These are phyloP conservation scores for Ochropacha duplaris DNA, from an alignment of 2,888 invertebrate species.

Conservation along the genomic window DNA sequence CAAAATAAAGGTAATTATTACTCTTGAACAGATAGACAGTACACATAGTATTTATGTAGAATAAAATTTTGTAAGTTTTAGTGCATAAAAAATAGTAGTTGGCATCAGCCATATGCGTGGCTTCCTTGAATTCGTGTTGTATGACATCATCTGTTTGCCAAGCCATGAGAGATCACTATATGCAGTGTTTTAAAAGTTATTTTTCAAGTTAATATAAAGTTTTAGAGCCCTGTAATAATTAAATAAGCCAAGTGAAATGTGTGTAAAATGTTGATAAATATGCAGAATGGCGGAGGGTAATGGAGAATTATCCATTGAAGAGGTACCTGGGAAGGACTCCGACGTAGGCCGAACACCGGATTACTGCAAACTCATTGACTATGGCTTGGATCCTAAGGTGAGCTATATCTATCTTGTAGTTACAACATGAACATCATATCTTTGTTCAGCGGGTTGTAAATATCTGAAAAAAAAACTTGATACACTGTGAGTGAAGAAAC, in stretches of 20 bases:
- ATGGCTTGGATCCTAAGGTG: conserved; percentile 97
- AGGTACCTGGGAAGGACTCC: conserved; percentile 86
- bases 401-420: conserved; percentile 22
- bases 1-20: conserved; percentile 80
- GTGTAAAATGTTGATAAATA: conserved; percentile 72
- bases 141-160: conserved; percentile 73
- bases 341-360: conserved; percentile 92
- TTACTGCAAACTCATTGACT: conserved; percentile 96
- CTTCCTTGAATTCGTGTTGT: conserved; percentile 67
- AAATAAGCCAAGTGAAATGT: conserved; percentile 62
- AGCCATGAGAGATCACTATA: conserved; percentile 52
- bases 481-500: not conserved
- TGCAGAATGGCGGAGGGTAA: conserved; percentile 93
- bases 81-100: conserved; percentile 29
- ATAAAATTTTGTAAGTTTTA: conserved; percentile 13
- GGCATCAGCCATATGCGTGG: conserved; percentile 65
- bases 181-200: conserved; percentile 40
- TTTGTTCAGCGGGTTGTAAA: not conserved
- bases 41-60: conserved; percentile 17
- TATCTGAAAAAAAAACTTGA: not conserved
- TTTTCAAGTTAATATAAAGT: conserved; percentile 35
- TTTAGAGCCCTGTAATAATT: conserved; percentile 28
- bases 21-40: conserved; percentile 21
- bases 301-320: conserved; percentile 91
- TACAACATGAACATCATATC: not conserved